Conservation (phyloP, 2,797 vertebrate genomes). For the Hydrocynus forskahlii region DNA sequence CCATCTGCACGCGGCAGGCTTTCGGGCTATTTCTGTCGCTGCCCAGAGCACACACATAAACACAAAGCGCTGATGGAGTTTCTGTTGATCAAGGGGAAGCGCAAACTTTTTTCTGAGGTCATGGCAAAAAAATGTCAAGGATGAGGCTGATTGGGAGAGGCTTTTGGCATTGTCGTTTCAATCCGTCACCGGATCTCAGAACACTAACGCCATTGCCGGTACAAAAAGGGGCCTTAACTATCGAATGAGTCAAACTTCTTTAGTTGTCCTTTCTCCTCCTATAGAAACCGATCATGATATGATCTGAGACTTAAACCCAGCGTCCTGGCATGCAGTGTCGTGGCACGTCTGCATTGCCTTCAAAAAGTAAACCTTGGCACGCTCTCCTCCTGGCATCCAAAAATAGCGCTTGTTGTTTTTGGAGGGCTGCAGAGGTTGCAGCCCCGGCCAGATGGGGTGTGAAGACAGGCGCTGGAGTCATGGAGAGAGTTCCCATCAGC, state of each 20-base stretch:
- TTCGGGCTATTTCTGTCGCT: slow-evolving; percentile 80
- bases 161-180: slow-evolving; percentile 9
- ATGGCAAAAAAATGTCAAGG: slow-evolving; percentile 69
- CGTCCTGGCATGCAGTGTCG: slow-evolving; percentile 3
- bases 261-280: neutral
- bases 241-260: neutral
- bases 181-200: slow-evolving; percentile 28
- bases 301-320: neutral
- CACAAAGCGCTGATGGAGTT: slow-evolving; percentile 67
- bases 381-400: slow-evolving; percentile 60
- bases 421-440: slow-evolving; percentile 59
- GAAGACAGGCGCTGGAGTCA: slow-evolving; percentile 79
- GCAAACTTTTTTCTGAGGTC: slow-evolving; percentile 77
- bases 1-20: slow-evolving; percentile 82
- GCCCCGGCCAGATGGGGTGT: slow-evolving; percentile 74
- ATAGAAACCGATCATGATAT: neutral
- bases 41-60: slow-evolving; percentile 56
- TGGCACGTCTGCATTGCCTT: slow-evolving; percentile 12
- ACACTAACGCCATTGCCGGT: neutral
- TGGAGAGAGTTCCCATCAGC: slow-evolving; percentile 78
- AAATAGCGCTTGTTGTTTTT: slow-evolving; percentile 59
- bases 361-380: slow-evolving; percentile 59
- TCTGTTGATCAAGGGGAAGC: slow-evolving; percentile 74
- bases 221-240: slow-evolving; percentile 4
- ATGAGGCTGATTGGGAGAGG: slow-evolving; percentile 43